Evolutionary conservation across 2,113 vertebrate genomes (phyloP), one percentile per base, ranked within the genome.

Genomic region (Puntigrus tetrazona): DNA sequence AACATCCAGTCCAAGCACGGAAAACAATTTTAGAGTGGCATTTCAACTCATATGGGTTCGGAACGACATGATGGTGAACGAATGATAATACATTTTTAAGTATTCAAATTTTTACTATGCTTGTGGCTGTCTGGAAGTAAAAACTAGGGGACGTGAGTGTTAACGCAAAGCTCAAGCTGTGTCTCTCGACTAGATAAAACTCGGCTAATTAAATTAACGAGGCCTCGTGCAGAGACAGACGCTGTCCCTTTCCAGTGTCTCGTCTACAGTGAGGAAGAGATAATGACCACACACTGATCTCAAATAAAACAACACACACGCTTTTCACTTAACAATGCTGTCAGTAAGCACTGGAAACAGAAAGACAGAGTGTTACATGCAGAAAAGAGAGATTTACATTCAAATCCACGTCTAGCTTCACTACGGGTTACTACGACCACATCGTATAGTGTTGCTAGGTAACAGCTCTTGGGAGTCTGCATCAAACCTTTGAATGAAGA

Each of bases 161-260:
- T 52, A 50, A 73, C 7, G 13, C 31, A 45, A 38, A 83, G 34
- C 76, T 75, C 75, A 52, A 57, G 61, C 73, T 70, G n/a, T 34
- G 27, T 41, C 55, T 81, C 76, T 57, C 50, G 75, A 78, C 61
- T 65, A 61, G 79, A 85, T 80, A 84, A 85, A 86, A 45, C 78
- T 45, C 36, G 3, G 6, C 52, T 87, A 85, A 89, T 88, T 88
- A 77, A 88, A 85, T 88, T 78, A 85, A 55, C 34, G 29, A 52
- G 34, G 27, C 27, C 57, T 31, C 65, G 25, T 81, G 74, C 7
- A 6, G 61, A 57, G 63, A 69, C 45, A 61, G 18, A 52, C 36
- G 13, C 45, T 34, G 55, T 73, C 38, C 31, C 73, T 57, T 38
- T 10, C 50, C 38, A 31, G 34, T 20, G 69, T 16, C 25, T 13